phyloP scores from a whole-genome alignment of 1,140 invertebrate species.

The Ceratina australensis region DNA sequence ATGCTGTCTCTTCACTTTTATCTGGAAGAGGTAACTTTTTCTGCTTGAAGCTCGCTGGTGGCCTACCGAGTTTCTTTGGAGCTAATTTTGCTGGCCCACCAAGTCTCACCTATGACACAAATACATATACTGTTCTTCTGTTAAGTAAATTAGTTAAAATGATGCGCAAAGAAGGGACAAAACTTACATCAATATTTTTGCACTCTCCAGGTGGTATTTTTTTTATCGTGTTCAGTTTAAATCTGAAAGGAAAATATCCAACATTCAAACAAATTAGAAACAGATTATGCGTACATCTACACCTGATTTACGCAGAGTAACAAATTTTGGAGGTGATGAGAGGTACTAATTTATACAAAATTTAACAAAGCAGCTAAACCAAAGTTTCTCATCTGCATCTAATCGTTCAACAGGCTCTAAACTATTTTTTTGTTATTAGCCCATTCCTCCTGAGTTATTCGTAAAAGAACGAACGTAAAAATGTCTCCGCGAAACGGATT shows the following conservation, averaged over 20 bases:
- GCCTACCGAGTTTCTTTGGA: constrained; percentile 36
- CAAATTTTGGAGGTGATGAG: constrained; percentile 70
- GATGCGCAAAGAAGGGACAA: no score
- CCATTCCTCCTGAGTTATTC: not conserved
- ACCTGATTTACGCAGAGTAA: constrained; percentile 44
- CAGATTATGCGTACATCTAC: constrained; percentile 1
- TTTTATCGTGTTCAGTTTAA: constrained; percentile 52
- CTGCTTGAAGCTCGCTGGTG: constrained; percentile 28
- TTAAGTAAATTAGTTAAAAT: not conserved
- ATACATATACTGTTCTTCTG: constrained; percentile 4
- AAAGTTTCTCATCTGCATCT: constrained; percentile 50
- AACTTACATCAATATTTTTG: constrained; percentile 60
- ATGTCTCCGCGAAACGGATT: no score
- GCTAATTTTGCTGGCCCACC: constrained; percentile 46
- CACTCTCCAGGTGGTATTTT: constrained; percentile 32
- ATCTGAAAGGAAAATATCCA: constrained; percentile 63
- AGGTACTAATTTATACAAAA: constrained; percentile 61
- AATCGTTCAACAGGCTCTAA: not conserved
- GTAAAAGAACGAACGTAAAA: no score
- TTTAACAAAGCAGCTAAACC: constrained; percentile 30
- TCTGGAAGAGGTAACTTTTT: constrained; percentile 21
- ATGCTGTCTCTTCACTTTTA: constrained; percentile 46
- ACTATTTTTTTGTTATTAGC: not conserved
- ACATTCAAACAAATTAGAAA: constrained; percentile 44
- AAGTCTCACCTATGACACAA: constrained; percentile 67